phyloP scores from a whole-genome alignment of 2,113 vertebrate genomes.

The Cebidichthys violaceus region DNA sequence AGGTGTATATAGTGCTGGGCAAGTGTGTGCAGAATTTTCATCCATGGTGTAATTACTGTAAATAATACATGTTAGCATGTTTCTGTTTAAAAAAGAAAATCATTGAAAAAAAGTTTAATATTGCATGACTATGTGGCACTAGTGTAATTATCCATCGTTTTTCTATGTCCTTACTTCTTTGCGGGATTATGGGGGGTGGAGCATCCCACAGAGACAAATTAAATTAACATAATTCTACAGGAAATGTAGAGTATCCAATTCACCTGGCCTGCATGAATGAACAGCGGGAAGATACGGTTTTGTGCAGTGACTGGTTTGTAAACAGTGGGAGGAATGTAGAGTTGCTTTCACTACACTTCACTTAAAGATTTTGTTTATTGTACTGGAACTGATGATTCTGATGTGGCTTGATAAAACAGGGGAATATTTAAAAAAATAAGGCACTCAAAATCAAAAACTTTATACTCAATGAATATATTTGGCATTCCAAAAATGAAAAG shows the following conservation, averaged over 20 bases:
- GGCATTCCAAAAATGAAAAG: no score
- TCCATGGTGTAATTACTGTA: not conserved
- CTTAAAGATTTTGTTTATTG: constrained; percentile 1
- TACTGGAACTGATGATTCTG: not conserved
- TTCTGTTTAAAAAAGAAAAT: constrained; percentile 26
- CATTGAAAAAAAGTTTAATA: constrained; percentile 20
- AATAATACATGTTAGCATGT: constrained; percentile 4
- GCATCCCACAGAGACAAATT: constrained; percentile 29
- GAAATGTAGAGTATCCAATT: constrained; percentile 47
- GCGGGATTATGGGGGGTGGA: not conserved
- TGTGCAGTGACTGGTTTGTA: not conserved
- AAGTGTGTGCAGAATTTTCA: not conserved
- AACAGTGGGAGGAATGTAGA: not conserved
- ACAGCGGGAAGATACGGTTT: constrained; percentile 22
- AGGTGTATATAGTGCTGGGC: not conserved
- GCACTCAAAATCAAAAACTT: not conserved
- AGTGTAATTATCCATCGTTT: constrained; percentile 44
- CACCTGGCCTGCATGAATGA: constrained; percentile 54
- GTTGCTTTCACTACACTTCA: not conserved
- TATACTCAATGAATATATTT: no score
- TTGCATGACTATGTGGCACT: constrained; percentile 30
- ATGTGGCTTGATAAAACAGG: not conserved
- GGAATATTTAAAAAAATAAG: not conserved
- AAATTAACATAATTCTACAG: constrained; percentile 49
- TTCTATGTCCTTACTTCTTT: constrained; percentile 11